Evolutionary conservation across 2,888 invertebrate species (phyloP), one percentile per base, ranked within the genome.

Genomic region (Villa cingulata): DNA sequence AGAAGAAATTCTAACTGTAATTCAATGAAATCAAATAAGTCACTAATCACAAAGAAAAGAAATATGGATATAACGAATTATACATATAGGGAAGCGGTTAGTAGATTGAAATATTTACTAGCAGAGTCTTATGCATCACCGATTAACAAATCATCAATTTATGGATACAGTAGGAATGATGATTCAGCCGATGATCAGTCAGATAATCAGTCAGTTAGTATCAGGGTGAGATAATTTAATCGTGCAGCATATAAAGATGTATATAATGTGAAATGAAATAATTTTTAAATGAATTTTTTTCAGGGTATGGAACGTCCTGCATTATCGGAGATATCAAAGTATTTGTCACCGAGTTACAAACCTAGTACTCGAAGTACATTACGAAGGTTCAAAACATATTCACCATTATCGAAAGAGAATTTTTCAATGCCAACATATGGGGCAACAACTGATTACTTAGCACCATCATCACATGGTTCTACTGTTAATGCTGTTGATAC

Each of bases 81-180:
- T 57, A 86, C 86, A 7, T 87, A 89, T 60, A 80, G 84, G 55
- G 88, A 88, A 65, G 88, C 88, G 15, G 87, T 88, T 5, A 80
- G 81, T 1, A 80, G 86, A 51, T 68, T 89, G 43, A 77, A 85
- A 63, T 80, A 84, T 58, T 75, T 87, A 54, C 65, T 88, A 51
- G 81, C 84, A 0, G 86, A 86, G 55, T 83, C 83, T 53, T 86
- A 84, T 59, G 74, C 78, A 27, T 75, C 83, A 51, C 69, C 72
- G 49, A 57, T 64, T 18, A n/a, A n/a, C n/a, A 54, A 54, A 46
- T 43, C 18, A 50, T 51, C 59, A 3, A 51, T 54, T 23, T 67
- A 70, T 53, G 49, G 61, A 42, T 59, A 66, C 39, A 61, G 56
- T 51, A 58, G 60, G 19, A 63, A 61, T 40, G 74, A 75, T 57